phyloP scores from a whole-genome alignment of 2,113 vertebrate genomes.

The Myanophis thanlyinensis region DNA sequence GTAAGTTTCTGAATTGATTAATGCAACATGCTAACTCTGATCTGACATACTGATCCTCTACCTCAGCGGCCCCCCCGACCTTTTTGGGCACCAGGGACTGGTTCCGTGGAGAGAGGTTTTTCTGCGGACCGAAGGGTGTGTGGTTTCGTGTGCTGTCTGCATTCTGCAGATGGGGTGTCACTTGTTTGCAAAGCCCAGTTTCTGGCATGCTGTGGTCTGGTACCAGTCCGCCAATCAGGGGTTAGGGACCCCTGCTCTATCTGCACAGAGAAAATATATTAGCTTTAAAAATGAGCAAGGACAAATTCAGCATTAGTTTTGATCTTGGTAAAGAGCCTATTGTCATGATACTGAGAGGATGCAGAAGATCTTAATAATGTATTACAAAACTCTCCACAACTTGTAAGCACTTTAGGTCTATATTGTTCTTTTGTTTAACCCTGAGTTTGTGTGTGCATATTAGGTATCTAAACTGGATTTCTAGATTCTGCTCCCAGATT shows the following conservation, averaged over 20 bases:
- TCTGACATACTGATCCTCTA: background rate
- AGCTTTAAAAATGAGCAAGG: background rate
- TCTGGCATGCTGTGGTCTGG: too few species aligned
- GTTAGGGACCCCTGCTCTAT: too few species aligned
- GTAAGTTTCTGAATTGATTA: slow-evolving; percentile 64
- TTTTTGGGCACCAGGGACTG: too few species aligned
- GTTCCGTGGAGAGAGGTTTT: too few species aligned
- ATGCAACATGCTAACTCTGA: background rate
- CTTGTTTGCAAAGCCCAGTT: too few species aligned
- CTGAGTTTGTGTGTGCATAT: too few species aligned
- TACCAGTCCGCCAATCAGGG: too few species aligned
- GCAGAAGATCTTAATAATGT: background rate
- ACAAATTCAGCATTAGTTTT: background rate
- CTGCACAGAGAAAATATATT: background rate
- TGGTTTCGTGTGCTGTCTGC: too few species aligned
- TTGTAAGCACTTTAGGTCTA: background rate
- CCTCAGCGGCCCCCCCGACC: too few species aligned
- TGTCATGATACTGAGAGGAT: background rate
- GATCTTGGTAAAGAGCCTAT: background rate
- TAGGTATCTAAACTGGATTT: background rate
- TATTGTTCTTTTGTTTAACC: background rate
- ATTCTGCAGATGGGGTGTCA: too few species aligned
- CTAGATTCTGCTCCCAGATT: background rate
- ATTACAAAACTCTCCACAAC: background rate
- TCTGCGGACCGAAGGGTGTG: too few species aligned